Base-by-base conservation (phyloP, 2,888 invertebrate genomes). In the Biston stratarius region DNA sequence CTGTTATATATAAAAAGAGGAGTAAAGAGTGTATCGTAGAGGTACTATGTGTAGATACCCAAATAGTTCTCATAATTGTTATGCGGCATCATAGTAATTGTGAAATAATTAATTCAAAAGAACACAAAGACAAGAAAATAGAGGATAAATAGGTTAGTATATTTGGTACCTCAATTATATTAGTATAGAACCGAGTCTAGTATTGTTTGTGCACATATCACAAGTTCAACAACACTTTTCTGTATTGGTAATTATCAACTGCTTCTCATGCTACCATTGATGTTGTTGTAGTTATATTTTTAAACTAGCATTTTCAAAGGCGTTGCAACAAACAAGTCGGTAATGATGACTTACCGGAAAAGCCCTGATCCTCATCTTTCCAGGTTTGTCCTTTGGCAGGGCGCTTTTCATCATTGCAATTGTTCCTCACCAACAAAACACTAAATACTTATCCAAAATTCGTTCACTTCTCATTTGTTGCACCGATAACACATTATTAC, bases 281-380 rank as follows among this genome's bases (percentile, higher is more conserved):
- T 24, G 24, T 24, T 24, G 24, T 3, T 49, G 24, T 49, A 14
- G 10, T 38, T 5, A 11, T 38, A 8, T 36, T 53, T 9, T 42
- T 3, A 7, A 14, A 44, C 15, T 10, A 53, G n/a, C 47, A 15
- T 47, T 44, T 42, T 12, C 14, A 61, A n/a, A 61, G 45, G 44
- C 33, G 49, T 15, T 48, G n/a, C 12, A 14, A 51, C 34, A 24
- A 14, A 51, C 34, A n/a, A 66, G 15, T 45, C 33, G 53, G 51
- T 7, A 52, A 36, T 67, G 51, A 51, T 51, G 33, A 63, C 98
- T 98, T 95, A 99, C 99, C 90, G 99, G 99, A 94, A 99, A 99
- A 80, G 99, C 99, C 92, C 99, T 96, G 88, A 99, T 99, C 88
- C 99, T 96, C 99, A 99, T 99, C 95, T 99, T 99, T 95, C 97